phyloP scores from a whole-genome alignment of 2,888 invertebrate species.

The Onchidella celtica region DNA sequence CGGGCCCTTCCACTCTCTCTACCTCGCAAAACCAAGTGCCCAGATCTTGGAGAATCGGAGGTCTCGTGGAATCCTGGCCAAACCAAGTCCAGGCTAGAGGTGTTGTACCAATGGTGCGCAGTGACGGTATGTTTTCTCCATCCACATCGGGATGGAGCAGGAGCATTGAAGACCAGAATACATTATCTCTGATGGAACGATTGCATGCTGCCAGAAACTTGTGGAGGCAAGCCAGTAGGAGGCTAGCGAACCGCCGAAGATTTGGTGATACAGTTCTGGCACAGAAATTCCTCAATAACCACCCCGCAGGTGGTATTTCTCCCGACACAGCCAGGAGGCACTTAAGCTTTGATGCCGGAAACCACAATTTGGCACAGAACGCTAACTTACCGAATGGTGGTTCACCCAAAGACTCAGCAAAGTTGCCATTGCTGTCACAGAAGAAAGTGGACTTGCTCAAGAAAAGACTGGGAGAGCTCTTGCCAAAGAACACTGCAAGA shows the following conservation, averaged over 20 bases:
- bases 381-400: neutral
- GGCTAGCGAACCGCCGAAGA: neutral
- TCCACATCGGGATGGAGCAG: neutral
- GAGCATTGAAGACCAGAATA: slow-evolving; percentile 16
- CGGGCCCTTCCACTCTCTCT: neutral
- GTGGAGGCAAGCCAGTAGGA: slow-evolving; percentile 24
- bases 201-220: slow-evolving; percentile 7
- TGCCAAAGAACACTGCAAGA: neutral
- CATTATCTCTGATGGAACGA: slow-evolving; percentile 26
- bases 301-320: slow-evolving; percentile 25
- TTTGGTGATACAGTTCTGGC: neutral
- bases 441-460: neutral
- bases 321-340: slow-evolving; percentile 28
- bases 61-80: slow-evolving; percentile 27
- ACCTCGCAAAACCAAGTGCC: slow-evolving; percentile 29
- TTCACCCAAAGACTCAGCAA: neutral
- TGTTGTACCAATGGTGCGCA: slow-evolving; percentile 2
- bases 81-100: slow-evolving; percentile 4
- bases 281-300: slow-evolving; percentile 15
- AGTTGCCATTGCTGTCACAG: neutral
- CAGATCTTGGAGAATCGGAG: slow-evolving; percentile 36
- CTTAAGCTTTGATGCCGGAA: neutral
- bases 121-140: neutral
- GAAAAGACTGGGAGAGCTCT: neutral
- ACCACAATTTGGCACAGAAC: neutral